Percentiles rank a stretch among this genome's conserved stretches.
Conservation (phyloP, 2,797 vertebrate genomes). For the Lagocephalus sceleratus region DNA sequence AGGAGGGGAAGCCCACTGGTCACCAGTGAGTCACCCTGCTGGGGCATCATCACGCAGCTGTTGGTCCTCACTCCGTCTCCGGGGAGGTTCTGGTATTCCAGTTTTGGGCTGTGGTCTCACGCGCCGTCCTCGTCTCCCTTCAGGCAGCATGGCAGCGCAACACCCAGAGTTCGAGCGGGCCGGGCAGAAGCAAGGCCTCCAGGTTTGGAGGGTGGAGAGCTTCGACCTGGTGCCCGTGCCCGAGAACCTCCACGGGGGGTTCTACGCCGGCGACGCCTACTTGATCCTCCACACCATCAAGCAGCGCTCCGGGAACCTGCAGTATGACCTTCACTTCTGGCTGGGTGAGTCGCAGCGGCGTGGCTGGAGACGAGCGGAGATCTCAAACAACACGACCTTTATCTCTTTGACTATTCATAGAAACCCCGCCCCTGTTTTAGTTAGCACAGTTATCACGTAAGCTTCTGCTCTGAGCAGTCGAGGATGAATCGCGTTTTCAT, state of each 20-base stretch:
- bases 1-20: conserved; percentile 32
- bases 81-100: conserved; percentile 27
- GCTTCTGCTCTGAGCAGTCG: too few relatives aligned
- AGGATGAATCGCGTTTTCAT: too few relatives aligned
- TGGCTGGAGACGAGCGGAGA: too few relatives aligned
- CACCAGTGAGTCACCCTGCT: conserved; percentile 51
- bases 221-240: conserved; percentile 94
- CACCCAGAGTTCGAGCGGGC: conserved; percentile 91
- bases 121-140: not conserved
- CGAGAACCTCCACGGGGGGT: conserved; percentile 86
- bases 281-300: conserved; percentile 93
- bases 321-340: conserved; percentile 98
- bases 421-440: too few relatives aligned
- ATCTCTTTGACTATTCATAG: too few relatives aligned
- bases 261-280: conserved; percentile 94
- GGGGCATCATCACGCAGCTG: too few relatives aligned
- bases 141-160: conserved; percentile 84
- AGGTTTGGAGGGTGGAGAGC: conserved; percentile 96
- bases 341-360: conserved; percentile 77
- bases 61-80: too few relatives aligned
- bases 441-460: too few relatives aligned
- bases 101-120: conserved; percentile 4
- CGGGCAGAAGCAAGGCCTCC: conserved; percentile 87
- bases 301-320: conserved; percentile 86
- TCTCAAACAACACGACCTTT: not conserved